These are phyloP conservation scores for Cynopterus brachyotis DNA, from an alignment of 2,113 vertebrate species.

Conservation along the genomic window DNA sequence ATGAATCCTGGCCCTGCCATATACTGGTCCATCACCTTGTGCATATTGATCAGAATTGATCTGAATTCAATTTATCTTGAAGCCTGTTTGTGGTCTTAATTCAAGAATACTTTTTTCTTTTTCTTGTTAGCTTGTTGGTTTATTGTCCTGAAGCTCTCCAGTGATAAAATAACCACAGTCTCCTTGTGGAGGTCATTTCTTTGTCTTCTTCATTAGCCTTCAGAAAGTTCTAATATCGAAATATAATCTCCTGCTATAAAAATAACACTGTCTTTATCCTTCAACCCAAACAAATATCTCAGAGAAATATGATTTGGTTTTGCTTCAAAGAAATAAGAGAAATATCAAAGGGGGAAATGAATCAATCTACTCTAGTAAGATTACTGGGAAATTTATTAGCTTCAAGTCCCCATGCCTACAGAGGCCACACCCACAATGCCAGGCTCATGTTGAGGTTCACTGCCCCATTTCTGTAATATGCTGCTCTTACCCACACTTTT, in stretches of 20 bases:
- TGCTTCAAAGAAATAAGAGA: slow-evolving; percentile 36
- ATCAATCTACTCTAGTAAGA: not conserved
- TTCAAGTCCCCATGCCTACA: not conserved
- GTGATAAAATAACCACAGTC: not conserved
- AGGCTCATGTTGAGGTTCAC: not conserved
- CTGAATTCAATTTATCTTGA: not conserved
- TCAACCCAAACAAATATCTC: slow-evolving; percentile 11
- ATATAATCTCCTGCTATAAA: not conserved
- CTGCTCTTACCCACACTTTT: not conserved
- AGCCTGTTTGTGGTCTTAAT: not conserved
- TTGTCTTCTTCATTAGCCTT: not conserved
- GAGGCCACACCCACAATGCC: not conserved
- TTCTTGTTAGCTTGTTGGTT: not conserved
- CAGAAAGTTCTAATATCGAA: not conserved
- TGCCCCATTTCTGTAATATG: not conserved
- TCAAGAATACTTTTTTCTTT: not conserved
- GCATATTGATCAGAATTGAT: not conserved
- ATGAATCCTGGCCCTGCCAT: not conserved
- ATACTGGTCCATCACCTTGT: not conserved
- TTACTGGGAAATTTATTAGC: slow-evolving; percentile 1
- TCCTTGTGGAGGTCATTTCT: not conserved
- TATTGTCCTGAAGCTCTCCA: not conserved
- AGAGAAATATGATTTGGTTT: slow-evolving; percentile 52
- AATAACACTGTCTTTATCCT: not conserved
- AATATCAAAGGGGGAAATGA: slow-evolving; percentile 32